A percentile compares a stretch with the other conserved stretches of the same genome.
Evolutionary conservation across 2,888 invertebrate species (phyloP).

Genomic region (Dinocampus coccinellae): DNA sequence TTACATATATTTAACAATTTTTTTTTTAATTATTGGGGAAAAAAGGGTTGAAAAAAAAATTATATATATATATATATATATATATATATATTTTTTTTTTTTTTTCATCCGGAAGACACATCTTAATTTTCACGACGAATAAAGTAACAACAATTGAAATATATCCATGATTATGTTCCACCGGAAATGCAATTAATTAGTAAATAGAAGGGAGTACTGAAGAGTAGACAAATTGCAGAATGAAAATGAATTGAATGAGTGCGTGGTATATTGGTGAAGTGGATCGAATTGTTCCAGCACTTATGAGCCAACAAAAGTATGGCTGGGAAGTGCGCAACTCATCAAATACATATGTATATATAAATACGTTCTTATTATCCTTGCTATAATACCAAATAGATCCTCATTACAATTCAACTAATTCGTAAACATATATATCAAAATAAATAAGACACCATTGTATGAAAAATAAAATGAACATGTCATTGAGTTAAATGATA

Average conservation of each 20-base stretch:
- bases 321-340: constrained; percentile 68
- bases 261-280: constrained; percentile 61
- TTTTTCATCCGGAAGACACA: constrained; percentile 2
- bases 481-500: not conserved
- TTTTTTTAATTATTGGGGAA: too few relatives aligned
- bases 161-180: constrained; percentile 22
- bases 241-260: constrained; percentile 69
- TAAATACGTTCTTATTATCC: not conserved
- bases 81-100: too few relatives aligned
- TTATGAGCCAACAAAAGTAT: constrained; percentile 52
- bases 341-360: not conserved
- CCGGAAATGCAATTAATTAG: constrained; percentile 66
- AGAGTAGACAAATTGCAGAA: constrained; percentile 61
- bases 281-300: constrained; percentile 28
- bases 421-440: not conserved
- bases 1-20: too few relatives aligned
- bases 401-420: not conserved
- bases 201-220: constrained; percentile 63
- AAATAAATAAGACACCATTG: not conserved
- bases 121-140: constrained; percentile 39
- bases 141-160: not conserved
- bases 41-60: too few relatives aligned
- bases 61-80: too few relatives aligned
- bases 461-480: not conserved
- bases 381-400: not conserved